These are phyloP conservation scores for Tragelaphus strepsiceros DNA, from an alignment of 2,113 vertebrate species.

Conservation along the genomic window DNA sequence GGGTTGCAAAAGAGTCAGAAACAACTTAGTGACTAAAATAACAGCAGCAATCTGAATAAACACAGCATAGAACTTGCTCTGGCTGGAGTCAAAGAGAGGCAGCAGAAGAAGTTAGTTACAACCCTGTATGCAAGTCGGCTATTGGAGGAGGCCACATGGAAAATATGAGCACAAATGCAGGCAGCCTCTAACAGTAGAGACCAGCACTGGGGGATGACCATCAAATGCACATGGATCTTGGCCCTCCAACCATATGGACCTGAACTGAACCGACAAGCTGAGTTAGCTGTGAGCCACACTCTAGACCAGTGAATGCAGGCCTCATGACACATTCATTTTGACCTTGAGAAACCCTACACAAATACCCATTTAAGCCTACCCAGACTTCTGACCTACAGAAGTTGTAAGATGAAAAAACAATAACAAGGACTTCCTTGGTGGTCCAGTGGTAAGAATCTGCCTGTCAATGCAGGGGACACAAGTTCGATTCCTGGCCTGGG, in stretches of 20 bases:
- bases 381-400: not conserved
- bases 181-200: not conserved
- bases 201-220: not conserved
- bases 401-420: not conserved
- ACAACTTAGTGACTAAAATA: not conserved
- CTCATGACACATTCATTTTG: not conserved
- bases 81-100: not conserved
- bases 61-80: not conserved
- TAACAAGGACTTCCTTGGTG: not conserved
- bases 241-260: not conserved
- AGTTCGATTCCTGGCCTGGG: not conserved
- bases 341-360: not conserved
- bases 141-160: not conserved
- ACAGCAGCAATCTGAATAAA: not conserved
- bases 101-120: not conserved
- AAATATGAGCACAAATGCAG: not conserved
- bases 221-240: fast-evolving
- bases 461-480: not conserved
- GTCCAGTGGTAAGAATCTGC: not conserved
- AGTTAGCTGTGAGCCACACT: not conserved
- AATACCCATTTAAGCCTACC: not conserved
- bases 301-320: not conserved
- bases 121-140: not conserved
- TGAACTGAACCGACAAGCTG: not conserved
- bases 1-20: not conserved